phyloP scores from a whole-genome alignment of 2,888 invertebrate genomes.

The Agrotis puta region DNA sequence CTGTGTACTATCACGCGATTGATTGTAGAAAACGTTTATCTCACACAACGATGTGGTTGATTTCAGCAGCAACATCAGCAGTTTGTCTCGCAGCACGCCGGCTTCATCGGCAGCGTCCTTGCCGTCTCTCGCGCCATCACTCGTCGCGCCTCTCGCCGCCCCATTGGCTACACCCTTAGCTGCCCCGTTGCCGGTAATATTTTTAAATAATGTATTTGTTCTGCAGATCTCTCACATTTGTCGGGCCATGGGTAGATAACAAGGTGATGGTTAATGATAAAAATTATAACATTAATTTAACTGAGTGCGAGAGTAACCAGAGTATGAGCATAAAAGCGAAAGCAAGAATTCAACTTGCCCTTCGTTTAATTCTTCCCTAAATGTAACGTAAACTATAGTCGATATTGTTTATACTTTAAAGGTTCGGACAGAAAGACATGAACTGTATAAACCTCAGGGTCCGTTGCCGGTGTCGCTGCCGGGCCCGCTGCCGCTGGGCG shows the following conservation, averaged over 20 bases:
- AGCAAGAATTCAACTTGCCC: neutral
- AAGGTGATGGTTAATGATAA: neutral
- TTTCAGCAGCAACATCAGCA: slow-evolving; percentile 95
- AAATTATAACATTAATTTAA: too few species aligned
- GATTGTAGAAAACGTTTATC: slow-evolving; percentile 18
- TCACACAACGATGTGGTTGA: slow-evolving; percentile 53
- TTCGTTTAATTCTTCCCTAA: neutral
- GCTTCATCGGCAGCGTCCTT: slow-evolving; percentile 83
- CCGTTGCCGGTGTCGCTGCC: slow-evolving; percentile 54
- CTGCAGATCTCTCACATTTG: neutral
- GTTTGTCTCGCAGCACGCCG: slow-evolving; percentile 93
- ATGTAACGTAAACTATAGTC: slow-evolving; percentile 3
- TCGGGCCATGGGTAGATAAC: neutral
- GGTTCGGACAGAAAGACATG: slow-evolving; percentile 56
- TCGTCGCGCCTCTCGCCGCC: slow-evolving; percentile 80
- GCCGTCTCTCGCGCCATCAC: slow-evolving; percentile 75
- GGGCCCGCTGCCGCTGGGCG: slow-evolving; percentile 73
- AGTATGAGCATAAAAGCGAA: neutral
- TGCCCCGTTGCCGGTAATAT: slow-evolving; percentile 76
- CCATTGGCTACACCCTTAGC: slow-evolving; percentile 77
- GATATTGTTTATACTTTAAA: slow-evolving; percentile 45
- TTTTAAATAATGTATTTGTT: slow-evolving; percentile 7
- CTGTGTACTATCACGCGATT: slow-evolving; percentile 30
- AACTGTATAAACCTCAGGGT: slow-evolving; percentile 63
- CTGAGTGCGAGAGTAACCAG: too few species aligned